These are phyloP conservation scores for Petrosia ficiformis DNA, from an alignment of 37 sponge, comb jelly and placozoan genomes.

Conservation along the genomic window DNA sequence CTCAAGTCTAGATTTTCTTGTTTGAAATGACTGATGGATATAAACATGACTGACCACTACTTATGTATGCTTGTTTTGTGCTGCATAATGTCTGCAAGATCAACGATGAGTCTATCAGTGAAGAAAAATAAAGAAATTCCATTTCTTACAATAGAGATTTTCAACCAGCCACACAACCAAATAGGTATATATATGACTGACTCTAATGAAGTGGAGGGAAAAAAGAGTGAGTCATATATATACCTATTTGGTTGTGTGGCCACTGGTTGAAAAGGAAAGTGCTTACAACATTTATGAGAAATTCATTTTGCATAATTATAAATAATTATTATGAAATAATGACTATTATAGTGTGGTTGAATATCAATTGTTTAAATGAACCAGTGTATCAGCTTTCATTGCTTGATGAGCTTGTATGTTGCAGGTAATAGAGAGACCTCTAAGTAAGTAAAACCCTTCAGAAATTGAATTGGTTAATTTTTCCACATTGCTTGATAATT, in stretches of 20 bases:
- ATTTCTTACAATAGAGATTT: slow-evolving; percentile 7
- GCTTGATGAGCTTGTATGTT: too few species aligned
- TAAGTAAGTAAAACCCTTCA: too few species aligned
- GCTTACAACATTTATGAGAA: too few species aligned
- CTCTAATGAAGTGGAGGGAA: slow-evolving; percentile 27
- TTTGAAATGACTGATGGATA: slow-evolving; percentile 20
- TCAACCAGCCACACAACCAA: slow-evolving; percentile 4
- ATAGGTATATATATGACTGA: neutral
- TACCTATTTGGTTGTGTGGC: neutral
- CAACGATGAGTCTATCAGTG: slow-evolving; percentile 8
- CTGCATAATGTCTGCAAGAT: slow-evolving; percentile 25
- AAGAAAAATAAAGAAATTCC: neutral
- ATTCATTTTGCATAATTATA: too few species aligned
- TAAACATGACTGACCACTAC: slow-evolving; percentile 21
- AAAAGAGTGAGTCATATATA: slow-evolving; percentile 7
- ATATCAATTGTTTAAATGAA: too few species aligned
- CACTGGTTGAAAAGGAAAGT: slow-evolving; percentile 10
- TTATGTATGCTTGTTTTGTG: slow-evolving; percentile 33
- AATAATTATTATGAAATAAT: too few species aligned
- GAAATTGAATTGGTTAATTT: too few species aligned
- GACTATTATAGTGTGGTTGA: too few species aligned
- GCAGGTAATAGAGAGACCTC: too few species aligned
- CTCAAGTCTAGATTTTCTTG: slow-evolving; percentile 26
- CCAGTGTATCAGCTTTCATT: too few species aligned
- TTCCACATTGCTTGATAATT: too few species aligned